Evolutionary conservation across 2,888 invertebrate genomes (phyloP), one percentile per base, ranked within the genome.

Genomic region (Rhamphomyia laevipes): DNA sequence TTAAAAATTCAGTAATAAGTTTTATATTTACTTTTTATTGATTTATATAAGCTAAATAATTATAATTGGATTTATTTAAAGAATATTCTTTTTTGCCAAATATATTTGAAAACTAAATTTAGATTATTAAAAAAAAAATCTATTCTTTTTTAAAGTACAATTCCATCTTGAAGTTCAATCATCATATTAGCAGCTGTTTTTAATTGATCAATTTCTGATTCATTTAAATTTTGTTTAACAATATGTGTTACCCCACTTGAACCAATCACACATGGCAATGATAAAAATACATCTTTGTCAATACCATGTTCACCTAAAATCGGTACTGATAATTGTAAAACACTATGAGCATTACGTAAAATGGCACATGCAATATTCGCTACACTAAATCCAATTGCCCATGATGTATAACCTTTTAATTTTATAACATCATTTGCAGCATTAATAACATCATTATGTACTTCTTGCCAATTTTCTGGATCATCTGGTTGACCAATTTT

Each of bases 341-440:
- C 76, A 55, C 77, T 79, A 56, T 78, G 74, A 1, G 79, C 75
- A 61, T 89, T 85, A 48, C 77, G 73, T 33, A 87, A 65, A 45
- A 89, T 77, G 6, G 81, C 76, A 23, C 76, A 72, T 3, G 77
- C 76, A 16, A 90, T 67, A 53, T 81, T 75, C 0, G 84, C 74
- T 3, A 82, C 76, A 54, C 84, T 82, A 13, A 87, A 72, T 0
- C 86, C 89, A 53, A 89, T 82, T 1, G 88, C 89, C 88, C 89
- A 89, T 18, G 84, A 86, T 0, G 89, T 89, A 70, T 88, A 89
- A 1, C 89, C 89, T 66, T 90, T 90, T 55, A 82, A 70, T 58
- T 76, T 78, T 63, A 85, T 86, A 18, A 90, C 81, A 57, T 86
- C 80, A 61, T 84, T 84, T 0, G 88, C 90, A 58, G 85, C 84